phyloP scores from a whole-genome alignment of 2,888 invertebrate species.

The Spodoptera picta region DNA sequence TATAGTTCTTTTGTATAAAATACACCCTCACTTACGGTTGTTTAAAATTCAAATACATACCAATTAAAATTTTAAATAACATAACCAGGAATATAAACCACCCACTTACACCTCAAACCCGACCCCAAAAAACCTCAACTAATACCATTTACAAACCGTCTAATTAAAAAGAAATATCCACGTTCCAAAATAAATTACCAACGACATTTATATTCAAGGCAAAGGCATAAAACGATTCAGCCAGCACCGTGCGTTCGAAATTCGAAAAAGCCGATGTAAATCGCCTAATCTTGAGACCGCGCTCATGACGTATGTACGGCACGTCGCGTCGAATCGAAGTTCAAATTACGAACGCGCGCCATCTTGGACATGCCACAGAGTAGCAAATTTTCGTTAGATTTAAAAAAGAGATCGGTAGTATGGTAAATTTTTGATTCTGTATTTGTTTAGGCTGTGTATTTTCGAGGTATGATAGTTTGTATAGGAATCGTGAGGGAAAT shows the following conservation, averaged over 20 bases:
- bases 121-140: conserved; percentile 46
- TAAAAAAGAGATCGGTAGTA: conserved; percentile 17
- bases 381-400: conserved; percentile 44
- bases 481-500: conserved; percentile 71
- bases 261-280: conserved; percentile 85
- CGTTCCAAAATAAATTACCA: conserved; percentile 73
- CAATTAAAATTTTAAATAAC: too few species aligned
- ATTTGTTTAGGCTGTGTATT: conserved; percentile 60
- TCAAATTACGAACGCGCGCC: conserved; percentile 76
- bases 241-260: conserved; percentile 75
- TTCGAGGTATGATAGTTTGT: conserved; percentile 61
- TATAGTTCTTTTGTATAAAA: background rate
- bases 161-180: conserved; percentile 72
- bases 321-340: conserved; percentile 78
- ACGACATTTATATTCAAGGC: conserved; percentile 78
- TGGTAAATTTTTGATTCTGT: background rate
- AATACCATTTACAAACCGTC: conserved; percentile 32
- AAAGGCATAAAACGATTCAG: conserved; percentile 79
- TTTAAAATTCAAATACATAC: too few species aligned
- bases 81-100: background rate
- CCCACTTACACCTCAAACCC: conserved; percentile 23
- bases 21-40: background rate
- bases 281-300: conserved; percentile 87
- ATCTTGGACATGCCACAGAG: conserved; percentile 71
- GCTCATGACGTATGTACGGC: conserved; percentile 86